A percentile compares a stretch with the other conserved stretches of the same genome.
These are phyloP conservation scores for Melanerpes aurifrons DNA, from an alignment of 2,113 vertebrate genomes.

Conservation along the genomic window DNA sequence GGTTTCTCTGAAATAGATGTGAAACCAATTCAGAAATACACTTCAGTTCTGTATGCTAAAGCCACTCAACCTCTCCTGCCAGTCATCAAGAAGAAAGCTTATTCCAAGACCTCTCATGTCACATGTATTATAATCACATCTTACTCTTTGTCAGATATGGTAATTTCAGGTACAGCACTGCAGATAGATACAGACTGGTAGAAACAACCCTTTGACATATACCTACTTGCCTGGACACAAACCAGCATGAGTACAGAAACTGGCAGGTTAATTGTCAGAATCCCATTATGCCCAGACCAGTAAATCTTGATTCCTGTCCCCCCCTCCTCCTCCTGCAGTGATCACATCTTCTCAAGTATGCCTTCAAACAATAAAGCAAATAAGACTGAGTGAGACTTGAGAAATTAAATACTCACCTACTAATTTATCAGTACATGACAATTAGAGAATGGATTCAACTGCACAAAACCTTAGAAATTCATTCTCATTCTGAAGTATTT, in stretches of 20 bases:
- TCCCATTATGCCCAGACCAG: not conserved
- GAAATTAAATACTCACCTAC: not conserved
- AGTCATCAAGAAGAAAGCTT: not conserved
- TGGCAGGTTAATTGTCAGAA: not conserved
- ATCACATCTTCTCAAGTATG: not conserved
- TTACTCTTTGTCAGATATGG: not conserved
- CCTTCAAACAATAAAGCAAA: not conserved
- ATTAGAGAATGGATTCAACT: not conserved
- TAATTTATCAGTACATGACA: not conserved
- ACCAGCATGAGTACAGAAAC: not conserved
- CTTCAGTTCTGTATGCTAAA: not conserved
- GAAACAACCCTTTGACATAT: not conserved
- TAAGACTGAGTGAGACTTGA: not conserved
- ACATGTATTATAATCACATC: not conserved
- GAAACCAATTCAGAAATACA: not conserved
- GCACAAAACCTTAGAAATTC: not conserved
- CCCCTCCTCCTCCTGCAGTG: too few species aligned
- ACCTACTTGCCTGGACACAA: not conserved
- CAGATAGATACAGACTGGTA: not conserved
- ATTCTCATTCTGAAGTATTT: not conserved
- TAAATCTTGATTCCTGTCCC: not conserved
- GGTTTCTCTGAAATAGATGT: constrained; percentile 2
- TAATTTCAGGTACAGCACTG: not conserved
- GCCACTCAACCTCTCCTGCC: not conserved
- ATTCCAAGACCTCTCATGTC: not conserved